Conservation (phyloP, 64 coral and sea anemone genomes). For the Catalaphyllia jardinei region DNA sequence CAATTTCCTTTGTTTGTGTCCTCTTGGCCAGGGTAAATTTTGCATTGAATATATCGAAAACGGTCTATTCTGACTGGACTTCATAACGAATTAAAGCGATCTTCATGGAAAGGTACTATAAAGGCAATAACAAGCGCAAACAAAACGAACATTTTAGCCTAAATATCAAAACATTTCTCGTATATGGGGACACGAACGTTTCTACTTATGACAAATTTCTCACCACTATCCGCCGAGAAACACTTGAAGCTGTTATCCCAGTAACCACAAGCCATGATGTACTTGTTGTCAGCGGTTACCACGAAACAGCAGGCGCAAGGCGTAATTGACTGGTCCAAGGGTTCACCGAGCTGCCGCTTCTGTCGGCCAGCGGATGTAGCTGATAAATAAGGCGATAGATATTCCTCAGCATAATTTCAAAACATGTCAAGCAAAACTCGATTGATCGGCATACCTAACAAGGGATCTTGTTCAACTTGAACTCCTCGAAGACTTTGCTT, state of each 20-base stretch:
- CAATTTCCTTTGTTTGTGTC: too few species aligned
- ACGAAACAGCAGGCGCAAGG: slow-evolving; percentile 90
- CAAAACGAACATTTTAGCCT: not conserved
- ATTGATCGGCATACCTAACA: slow-evolving; percentile 58
- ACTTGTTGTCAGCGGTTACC: slow-evolving; percentile 84
- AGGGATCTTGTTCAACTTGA: slow-evolving; percentile 90
- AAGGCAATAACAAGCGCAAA: too few species aligned
- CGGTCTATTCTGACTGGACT: too few species aligned
- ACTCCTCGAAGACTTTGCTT: slow-evolving; percentile 75
- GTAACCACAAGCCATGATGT: slow-evolving; percentile 97
- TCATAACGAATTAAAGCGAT: too few species aligned
- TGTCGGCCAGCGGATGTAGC: slow-evolving; percentile 64
- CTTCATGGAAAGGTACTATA: too few species aligned
- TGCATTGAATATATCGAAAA: too few species aligned
- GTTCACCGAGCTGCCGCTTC: slow-evolving; percentile 90
- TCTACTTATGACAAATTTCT: not conserved
- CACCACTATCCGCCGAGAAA: slow-evolving; percentile 93
- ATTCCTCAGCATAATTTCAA: not conserved
- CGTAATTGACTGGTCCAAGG: slow-evolving; percentile 91
- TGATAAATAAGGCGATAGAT: not conserved
- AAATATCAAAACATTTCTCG: too few species aligned
- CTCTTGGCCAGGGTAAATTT: too few species aligned
- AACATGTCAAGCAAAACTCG: not conserved
- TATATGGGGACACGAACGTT: not conserved
- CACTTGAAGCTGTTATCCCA: slow-evolving; percentile 99